Percentiles rank a stretch among this genome's conserved stretches.
Evolutionary conservation across 2,797 vertebrate species (phyloP).

Genomic region (Siniperca obscura): DNA sequence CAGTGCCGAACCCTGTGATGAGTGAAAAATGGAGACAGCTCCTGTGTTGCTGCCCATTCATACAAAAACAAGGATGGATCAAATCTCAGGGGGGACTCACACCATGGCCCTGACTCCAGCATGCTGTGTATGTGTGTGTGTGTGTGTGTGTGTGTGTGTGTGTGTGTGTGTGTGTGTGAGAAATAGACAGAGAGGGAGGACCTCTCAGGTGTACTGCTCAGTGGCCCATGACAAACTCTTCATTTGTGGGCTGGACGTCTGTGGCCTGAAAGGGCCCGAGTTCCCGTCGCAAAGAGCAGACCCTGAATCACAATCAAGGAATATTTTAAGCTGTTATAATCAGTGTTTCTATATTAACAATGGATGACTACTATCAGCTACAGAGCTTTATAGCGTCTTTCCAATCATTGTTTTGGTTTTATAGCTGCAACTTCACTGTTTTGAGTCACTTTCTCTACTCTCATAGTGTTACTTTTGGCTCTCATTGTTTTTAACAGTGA

Average conservation of each 20-base stretch:
- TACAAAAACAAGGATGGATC: conserved; percentile 55
- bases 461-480: not conserved
- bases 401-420: too few relatives aligned
- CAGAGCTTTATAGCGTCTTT: too few relatives aligned
- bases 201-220: conserved; percentile 60
- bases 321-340: not conserved
- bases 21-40: conserved; percentile 55
- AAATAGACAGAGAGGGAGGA: conserved; percentile 1
- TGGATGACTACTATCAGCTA: not conserved
- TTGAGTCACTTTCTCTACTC: not conserved
- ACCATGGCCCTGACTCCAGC: conserved; percentile 33
- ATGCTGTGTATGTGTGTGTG: conserved; percentile 18
- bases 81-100: conserved; percentile 62
- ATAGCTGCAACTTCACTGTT: too few relatives aligned
- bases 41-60: conserved; percentile 42
- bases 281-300: not conserved
- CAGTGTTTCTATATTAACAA: not conserved
- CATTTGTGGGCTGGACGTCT: conserved; percentile 42
- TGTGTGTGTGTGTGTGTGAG: not conserved
- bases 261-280: not conserved
- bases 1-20: conserved; percentile 41
- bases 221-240: conserved; percentile 61
- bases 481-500: not conserved
- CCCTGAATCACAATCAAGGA: not conserved
- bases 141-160: not conserved